Evolutionary conservation across 2,888 invertebrate genomes (phyloP), one percentile per base, ranked within the genome.

Genomic region (Strigamia crassipes): DNA sequence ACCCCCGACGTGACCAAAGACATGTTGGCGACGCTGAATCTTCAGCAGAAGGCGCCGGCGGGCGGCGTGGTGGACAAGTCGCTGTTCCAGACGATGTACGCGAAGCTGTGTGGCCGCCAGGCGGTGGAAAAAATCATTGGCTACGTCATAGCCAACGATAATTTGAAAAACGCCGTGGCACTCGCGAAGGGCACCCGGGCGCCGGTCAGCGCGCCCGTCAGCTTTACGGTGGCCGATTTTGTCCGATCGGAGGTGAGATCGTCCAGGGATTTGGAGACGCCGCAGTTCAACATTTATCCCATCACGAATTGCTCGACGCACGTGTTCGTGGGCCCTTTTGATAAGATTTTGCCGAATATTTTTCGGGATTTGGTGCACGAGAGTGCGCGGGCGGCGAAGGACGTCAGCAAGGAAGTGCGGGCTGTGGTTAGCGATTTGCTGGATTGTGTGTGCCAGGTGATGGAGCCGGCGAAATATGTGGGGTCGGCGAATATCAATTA

Each of bases 281-380:
- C 73, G 73, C 27, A 27, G 73, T 73, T 73, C 15, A 73, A 73
- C 27, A 73, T 73, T n/a, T 73, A 73, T 27, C 73, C 73, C 3
- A 73, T 73, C 73, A 27, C 13, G 31, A 13, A 73, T 13, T 31
- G 73, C n/a, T 12, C 73, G 27, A 73, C 27, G 12, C 73, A 73
- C 31, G 73, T 73, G 73, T 73, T 73, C 23, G 73, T 73, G 13
- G 73, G 73, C 9, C 73, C 73, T 13, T 73, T 73, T 31, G 73
- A 73, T 31, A 56, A n/a, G 56, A 56, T 56, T 18, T n/a, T 51
- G 51, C 51, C 51, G 6, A 51, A 51, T n/a, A 51, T 51, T n/a
- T 56, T 56, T 18, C 56, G 56, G 8, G 56, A 56, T 5, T 18
- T 18, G 56, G 5, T 18, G 56, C 56, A 56, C 6, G 56, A 56